Evolutionary conservation across 2,888 invertebrate genomes (phyloP).

Genomic region (Drosophila formosana): DNA sequence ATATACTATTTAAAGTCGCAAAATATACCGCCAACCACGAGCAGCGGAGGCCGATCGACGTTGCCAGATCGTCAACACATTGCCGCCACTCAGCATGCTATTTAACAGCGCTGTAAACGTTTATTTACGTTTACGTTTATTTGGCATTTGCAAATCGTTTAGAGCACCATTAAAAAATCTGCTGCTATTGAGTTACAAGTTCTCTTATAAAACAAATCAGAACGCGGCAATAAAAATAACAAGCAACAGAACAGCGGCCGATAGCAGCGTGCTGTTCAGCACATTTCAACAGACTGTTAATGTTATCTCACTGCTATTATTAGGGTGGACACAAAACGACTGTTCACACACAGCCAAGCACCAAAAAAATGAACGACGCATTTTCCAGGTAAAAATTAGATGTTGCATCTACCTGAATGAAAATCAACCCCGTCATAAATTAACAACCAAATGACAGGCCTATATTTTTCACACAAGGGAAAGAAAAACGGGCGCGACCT

Average conservation of each 20-base stretch:
- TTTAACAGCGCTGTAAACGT: slow-evolving; percentile 24
- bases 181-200: neutral
- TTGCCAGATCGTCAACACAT: slow-evolving; percentile 54
- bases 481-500: slow-evolving; percentile 66
- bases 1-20: neutral
- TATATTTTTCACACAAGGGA: slow-evolving; percentile 52
- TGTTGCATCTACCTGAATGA: slow-evolving; percentile 57
- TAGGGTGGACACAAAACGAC: slow-evolving; percentile 42
- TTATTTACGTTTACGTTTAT: neutral
- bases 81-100: slow-evolving; percentile 16
- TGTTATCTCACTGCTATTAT: slow-evolving; percentile 33
- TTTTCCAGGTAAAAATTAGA: slow-evolving; percentile 57
- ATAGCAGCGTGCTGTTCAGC: slow-evolving; percentile 29
- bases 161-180: neutral
- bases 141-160: neutral
- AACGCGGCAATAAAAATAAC: neutral
- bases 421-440: slow-evolving; percentile 74
- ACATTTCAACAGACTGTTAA: slow-evolving; percentile 22
- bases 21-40: slow-evolving; percentile 36
- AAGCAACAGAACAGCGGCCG: neutral
- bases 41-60: slow-evolving; percentile 41
- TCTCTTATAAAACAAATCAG: neutral
- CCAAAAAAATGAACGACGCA: slow-evolving; percentile 43
- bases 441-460: slow-evolving; percentile 59
- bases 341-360: slow-evolving; percentile 4